Percentiles rank a stretch among this genome's conserved stretches.
phyloP scores from a whole-genome alignment of 2,888 invertebrate species.

The Nemapogon koenigi region DNA sequence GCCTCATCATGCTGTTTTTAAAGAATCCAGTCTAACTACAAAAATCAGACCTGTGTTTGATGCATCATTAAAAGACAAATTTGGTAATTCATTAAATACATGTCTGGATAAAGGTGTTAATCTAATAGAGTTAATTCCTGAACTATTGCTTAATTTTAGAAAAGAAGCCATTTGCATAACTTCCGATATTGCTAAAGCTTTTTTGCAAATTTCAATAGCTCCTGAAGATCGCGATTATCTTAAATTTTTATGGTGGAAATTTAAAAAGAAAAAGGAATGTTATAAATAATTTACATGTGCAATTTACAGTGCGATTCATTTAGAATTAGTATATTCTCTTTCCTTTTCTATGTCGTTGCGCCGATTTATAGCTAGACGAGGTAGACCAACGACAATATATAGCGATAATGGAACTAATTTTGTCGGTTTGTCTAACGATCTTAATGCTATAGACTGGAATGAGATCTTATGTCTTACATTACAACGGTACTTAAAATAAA shows the following conservation, averaged over 20 bases:
- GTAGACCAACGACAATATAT: too few species aligned
- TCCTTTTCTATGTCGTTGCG: too few species aligned
- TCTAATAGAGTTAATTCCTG: slow-evolving; percentile 19
- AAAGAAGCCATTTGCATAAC: slow-evolving; percentile 16
- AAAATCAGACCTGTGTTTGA: slow-evolving; percentile 23
- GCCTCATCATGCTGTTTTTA: slow-evolving; percentile 21
- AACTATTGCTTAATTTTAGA: slow-evolving; percentile 16
- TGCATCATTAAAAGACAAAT: slow-evolving; percentile 17
- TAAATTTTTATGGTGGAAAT: slow-evolving; percentile 20
- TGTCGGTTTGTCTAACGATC: too few species aligned
- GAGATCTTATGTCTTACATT: too few species aligned
- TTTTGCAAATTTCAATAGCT: slow-evolving; percentile 21
- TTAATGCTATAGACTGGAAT: too few species aligned
- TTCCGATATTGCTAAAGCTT: slow-evolving; percentile 23
- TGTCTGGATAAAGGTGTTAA: slow-evolving; percentile 22
- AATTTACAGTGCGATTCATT: too few species aligned
- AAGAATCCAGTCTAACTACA: slow-evolving; percentile 19
- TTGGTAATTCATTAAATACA: slow-evolving; percentile 22
- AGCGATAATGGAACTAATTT: too few species aligned
- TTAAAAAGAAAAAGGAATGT: not conserved
- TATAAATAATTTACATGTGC: too few species aligned
- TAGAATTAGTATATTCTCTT: too few species aligned
- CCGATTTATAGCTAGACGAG: too few species aligned
- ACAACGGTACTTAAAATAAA: too few species aligned
- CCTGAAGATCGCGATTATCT: slow-evolving; percentile 21